Base-by-base conservation (phyloP, 2,888 invertebrate species). In the Patella caerulea region DNA sequence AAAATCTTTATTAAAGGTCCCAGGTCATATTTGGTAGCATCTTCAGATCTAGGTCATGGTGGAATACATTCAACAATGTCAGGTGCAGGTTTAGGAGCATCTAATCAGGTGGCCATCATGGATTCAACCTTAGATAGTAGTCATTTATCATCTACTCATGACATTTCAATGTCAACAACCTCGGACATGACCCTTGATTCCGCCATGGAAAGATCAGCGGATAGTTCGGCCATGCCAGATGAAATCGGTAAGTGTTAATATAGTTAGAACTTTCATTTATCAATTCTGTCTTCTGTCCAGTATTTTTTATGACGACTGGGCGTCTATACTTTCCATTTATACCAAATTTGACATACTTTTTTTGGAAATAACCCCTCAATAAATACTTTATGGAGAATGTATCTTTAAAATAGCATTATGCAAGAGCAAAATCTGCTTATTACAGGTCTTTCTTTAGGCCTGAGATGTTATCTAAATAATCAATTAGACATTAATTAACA, bases 11-110 rank as follows among this genome's bases (percentile, higher is more conserved):
- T 65, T 65, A 24, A 24, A 65, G 65, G 19, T 19, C 65, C 65
- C 19, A 24, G 65, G 24, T 65, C 65, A 9, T 65, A 65, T 65
- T 65, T 65, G 24, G 65, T 65, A 65, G 65, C 65, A 65, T 65
- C 65, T n/a, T 65, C 65, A 65, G 65, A 65, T 65, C 24, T 65
- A 65, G 65, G 65, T 19, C 65, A 65, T 12, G 65, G 65, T 24
- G 80, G 78, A 2, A 77, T 82, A 2, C 82, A 82, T 76, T 77
- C 80, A 5, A 82, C 82, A 24, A 82, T 82, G 77, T 75, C 75
- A 54, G 56, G 73, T 24, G 72, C 73, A 1, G 71, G 75, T 29
- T 56, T 69, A 29, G 54, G 55, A 45, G 54, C 73, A 29, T 15
- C 77, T 29, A 76, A 73, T 56, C 75, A 77, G 2, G 75, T 71